Conservation (phyloP, 2,797 vertebrate genomes). For the Periparus ater region DNA sequence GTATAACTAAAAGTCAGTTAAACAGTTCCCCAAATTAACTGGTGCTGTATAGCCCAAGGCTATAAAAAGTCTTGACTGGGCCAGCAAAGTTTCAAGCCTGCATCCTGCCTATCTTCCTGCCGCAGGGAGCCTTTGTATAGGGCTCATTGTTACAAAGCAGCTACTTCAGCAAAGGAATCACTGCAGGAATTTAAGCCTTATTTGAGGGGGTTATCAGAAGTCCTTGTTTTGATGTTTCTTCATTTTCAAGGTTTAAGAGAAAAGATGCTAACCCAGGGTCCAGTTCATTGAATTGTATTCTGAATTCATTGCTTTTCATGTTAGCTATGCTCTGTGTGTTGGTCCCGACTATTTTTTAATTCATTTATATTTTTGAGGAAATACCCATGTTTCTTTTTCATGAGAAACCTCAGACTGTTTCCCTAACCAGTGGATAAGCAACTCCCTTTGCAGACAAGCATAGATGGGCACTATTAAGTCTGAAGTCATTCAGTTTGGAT, state of each 20-base stretch:
- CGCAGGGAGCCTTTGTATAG: constrained; percentile 41
- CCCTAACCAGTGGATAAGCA: not conserved
- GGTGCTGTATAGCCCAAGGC: constrained; percentile 47
- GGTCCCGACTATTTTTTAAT: not conserved
- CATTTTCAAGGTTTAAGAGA: constrained; percentile 26
- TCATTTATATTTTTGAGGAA: not conserved
- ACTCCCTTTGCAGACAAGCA: not conserved
- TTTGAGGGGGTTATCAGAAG: constrained; percentile 46
- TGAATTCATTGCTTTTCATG: constrained; percentile 4
- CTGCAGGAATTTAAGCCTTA: constrained; percentile 44
- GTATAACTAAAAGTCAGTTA: constrained; percentile 55
- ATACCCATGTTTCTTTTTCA: not conserved
- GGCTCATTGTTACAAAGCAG: constrained; percentile 67
- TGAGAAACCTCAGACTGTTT: not conserved
- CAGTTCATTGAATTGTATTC: not conserved
- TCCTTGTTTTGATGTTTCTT: constrained; percentile 53
- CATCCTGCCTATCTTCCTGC: constrained; percentile 59
- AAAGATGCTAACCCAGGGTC: not conserved
- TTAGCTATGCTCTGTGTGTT: not conserved
- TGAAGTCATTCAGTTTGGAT: not conserved
- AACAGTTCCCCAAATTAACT: constrained; percentile 51
- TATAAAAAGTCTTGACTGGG: constrained; percentile 50
- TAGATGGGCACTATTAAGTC: not conserved
- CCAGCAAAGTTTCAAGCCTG: constrained; percentile 38
- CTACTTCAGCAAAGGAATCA: constrained; percentile 46